Base-by-base conservation (phyloP, 1,140 invertebrate species). In the Cydia pomonella region DNA sequence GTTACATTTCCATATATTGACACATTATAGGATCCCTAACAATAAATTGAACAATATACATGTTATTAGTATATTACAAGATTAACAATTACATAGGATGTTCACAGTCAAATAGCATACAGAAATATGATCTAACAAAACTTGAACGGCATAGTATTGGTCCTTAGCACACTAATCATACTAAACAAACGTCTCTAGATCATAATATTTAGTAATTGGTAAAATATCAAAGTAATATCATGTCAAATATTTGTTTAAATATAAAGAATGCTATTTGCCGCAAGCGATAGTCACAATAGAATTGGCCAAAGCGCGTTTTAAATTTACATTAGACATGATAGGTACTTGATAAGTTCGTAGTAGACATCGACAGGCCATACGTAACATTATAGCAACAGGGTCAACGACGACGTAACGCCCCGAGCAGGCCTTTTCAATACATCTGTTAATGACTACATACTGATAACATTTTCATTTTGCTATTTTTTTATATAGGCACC, bases 1-100 rank as follows among this genome's bases (percentile, higher is more conserved):
- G 90, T 92, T 92, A 92, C 89, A 92, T 88, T 91, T 88, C 82
- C 84, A 84, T 81, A 86, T 89, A 87, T 90, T 90, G 89, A 92
- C 89, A 90, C 83, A 91, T 89, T 88, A 92, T 85, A 89, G 84
- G 84, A 86, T 76, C 71, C 82, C 87, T 87, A 88, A 91, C 84
- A 86, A 86, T 89, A 88, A 86, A 75, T 82, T 83, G 82, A 87
- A 88, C 86, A 91, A 88, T 88, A 90, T 92, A 92, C 87, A 90
- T 86, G 81, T 85, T 85, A 82, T 62, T 76, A 72, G 29, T 87
- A 90, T 91, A 86, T 83, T 89, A 91, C 89, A 91, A 91, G 81
- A 84, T 82, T 80, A 77, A 80, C 78, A 81, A 79, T 79, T 76
- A 82, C 80, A 81, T 81, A 79, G 79, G 75, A 79, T 82, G 78